Conservation (phyloP, 2,888 invertebrate species). For the Steinernema carpocapsae region DNA sequence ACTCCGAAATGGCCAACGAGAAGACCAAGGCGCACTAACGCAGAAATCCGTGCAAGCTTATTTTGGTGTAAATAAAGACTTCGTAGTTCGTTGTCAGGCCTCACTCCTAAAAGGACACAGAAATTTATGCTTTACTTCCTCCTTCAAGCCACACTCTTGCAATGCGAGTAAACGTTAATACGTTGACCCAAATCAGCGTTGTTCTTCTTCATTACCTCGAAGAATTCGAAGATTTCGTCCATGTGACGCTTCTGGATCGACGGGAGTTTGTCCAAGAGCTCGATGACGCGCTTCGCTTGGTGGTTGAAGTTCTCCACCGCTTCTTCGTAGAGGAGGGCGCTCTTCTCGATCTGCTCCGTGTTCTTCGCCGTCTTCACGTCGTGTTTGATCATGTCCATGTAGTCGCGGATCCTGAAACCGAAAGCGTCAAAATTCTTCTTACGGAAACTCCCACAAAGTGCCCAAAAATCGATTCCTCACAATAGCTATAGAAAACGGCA, state of each 20-base stretch:
- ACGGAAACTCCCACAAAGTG: too few relatives aligned
- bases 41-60: neutral
- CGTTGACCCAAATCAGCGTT: neutral
- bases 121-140: too few relatives aligned
- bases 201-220: conserved; percentile 4
- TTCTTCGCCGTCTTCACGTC: conserved; percentile 55
- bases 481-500: too few relatives aligned
- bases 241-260: conserved; percentile 39
- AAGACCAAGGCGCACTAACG: conserved; percentile 1
- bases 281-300: conserved; percentile 44
- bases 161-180: neutral
- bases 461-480: too few relatives aligned
- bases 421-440: too few relatives aligned
- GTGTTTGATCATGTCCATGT: conserved; percentile 54
- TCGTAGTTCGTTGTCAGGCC: too few relatives aligned
- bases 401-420: conserved; percentile 42
- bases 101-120: too few relatives aligned
- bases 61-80: conserved; percentile 16
- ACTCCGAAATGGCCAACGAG: neutral
- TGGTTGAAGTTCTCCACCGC: conserved; percentile 54
- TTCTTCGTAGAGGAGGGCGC: conserved; percentile 53
- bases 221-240: conserved; percentile 4
- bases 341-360: conserved; percentile 57
- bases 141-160: too few relatives aligned
- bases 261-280: conserved; percentile 38